A percentile compares a stretch with the other conserved stretches of the same genome.
phyloP scores from a whole-genome alignment of 2,888 invertebrate species.

The Cremastobaeus sp. region DNA sequence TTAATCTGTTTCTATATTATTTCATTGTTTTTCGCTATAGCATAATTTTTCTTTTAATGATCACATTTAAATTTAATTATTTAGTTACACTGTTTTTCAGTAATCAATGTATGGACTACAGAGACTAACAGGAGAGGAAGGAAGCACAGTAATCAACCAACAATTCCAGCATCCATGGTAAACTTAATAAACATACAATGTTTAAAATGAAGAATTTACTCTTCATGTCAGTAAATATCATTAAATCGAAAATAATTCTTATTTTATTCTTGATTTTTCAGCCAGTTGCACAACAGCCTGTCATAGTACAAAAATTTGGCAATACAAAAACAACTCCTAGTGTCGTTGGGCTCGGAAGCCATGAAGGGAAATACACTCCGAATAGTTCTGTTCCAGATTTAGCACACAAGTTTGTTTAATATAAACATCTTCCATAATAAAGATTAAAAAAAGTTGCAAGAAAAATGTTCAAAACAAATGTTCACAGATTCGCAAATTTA shows the following conservation, averaged over 20 bases:
- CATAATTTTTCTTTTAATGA: too few species aligned
- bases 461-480: too few species aligned
- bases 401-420: conserved; percentile 79
- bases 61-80: too few species aligned
- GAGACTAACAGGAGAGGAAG: conserved; percentile 83
- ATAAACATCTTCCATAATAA: too few species aligned
- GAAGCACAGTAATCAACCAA: conserved; percentile 78
- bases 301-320: conserved; percentile 84
- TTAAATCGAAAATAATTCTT: neutral
- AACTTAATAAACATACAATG: neutral
- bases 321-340: conserved; percentile 84
- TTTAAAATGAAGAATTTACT: neutral
- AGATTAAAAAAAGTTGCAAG: too few species aligned
- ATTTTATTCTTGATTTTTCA: conserved; percentile 4
- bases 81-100: too few species aligned
- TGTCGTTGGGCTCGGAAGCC: conserved; percentile 85
- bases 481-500: conserved; percentile 86
- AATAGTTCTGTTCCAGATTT: conserved; percentile 83
- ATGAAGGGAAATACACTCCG: conserved; percentile 90
- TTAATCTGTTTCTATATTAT: too few species aligned
- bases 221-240: neutral
- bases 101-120: conserved; percentile 93
- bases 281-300: conserved; percentile 74
- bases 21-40: neutral
- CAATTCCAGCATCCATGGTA: conserved; percentile 76